Evolutionary conservation across 1,140 invertebrate species (phyloP), one percentile per base, ranked within the genome.

Genomic region (Eubasilissa regina): DNA sequence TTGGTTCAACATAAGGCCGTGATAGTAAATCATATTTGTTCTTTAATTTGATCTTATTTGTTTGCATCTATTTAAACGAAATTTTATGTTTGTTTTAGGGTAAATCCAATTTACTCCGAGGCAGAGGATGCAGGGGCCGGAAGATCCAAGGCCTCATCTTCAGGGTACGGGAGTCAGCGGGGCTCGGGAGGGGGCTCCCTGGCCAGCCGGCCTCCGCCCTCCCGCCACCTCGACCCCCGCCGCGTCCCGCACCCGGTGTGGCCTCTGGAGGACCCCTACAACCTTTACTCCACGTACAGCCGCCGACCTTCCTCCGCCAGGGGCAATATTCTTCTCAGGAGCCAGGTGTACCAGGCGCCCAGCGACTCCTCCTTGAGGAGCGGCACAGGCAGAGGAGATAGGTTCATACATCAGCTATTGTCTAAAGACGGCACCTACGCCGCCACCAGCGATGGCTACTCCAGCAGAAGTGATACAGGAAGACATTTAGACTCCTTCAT

Each of bases 61-160:
- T 35, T 3, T 35, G 25, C 6, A 35, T 35, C 6, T 35, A 35
- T 35, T 35, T 35, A 3, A 35, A 35, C 25, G 4, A 58, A 8
- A 10, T 21, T 58, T 8, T 13, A 12, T 74, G 68, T 72, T 51
- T 51, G 12, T 78, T 82, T 75, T 48, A 82, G 81, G 53, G 48
- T 82, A 77, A 82, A 82, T 78, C 81, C 81, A 11, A 82, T 82
- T 56, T 82, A 82, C 75, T 80, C 81, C 15, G 81, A 82, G 47
- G 76, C 81, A 51, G 81, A 82, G 47, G 81, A 82, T 43, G 62
- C 80, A n/a, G 81, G 60, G 9, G 81, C 81, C 7, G 81, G 81
- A 13, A 74, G 81, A 55, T 82, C 81, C n/a, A 82, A 82, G 47
- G 81, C 81, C 8, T 82, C 81, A 7, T 82, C 81, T 4, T 82